Evolutionary conservation across 2,797 vertebrate genomes (phyloP).

Genomic region (Enteromius thamalakanensis): DNA sequence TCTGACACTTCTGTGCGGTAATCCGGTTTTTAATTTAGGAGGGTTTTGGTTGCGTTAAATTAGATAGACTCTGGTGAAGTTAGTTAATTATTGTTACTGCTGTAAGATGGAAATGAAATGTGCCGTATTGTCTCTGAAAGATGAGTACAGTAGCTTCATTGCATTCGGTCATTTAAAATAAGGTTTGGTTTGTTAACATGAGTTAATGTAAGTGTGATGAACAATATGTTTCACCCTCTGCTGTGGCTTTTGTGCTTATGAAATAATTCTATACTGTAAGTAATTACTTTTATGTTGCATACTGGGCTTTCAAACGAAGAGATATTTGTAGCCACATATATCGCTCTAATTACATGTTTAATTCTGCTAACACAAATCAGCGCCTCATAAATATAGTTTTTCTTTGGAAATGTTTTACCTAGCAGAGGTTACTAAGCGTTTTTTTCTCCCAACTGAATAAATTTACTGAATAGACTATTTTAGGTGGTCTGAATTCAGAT

Average conservation of each 20-base stretch:
- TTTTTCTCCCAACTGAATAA: background rate
- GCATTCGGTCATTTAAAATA: background rate
- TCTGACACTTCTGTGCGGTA: slow-evolving; percentile 56
- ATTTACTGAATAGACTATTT: background rate
- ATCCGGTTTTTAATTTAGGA: slow-evolving; percentile 65
- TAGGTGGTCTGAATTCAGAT: background rate
- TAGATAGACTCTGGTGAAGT: slow-evolving; percentile 60
- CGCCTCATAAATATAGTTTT: slow-evolving; percentile 24
- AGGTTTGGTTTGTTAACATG: background rate
- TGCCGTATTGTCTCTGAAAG: slow-evolving; percentile 39
- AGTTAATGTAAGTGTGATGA: background rate
- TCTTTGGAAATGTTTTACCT: background rate
- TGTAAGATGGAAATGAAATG: slow-evolving; percentile 51
- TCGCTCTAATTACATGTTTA: slow-evolving; percentile 26
- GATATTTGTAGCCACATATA: slow-evolving; percentile 28
- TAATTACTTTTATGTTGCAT: slow-evolving; percentile 33
- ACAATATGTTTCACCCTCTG: background rate
- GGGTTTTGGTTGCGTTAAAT: slow-evolving; percentile 63
- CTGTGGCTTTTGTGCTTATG: slow-evolving; percentile 17
- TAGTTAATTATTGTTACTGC: slow-evolving; percentile 62
- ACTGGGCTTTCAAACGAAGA: slow-evolving; percentile 5
- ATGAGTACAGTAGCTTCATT: background rate
- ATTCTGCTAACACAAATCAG: slow-evolving; percentile 17
- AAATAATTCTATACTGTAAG: slow-evolving; percentile 22
- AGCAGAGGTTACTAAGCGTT: background rate